phyloP scores from a whole-genome alignment of 2,113 vertebrate genomes.

The Trochalopteron elliotii region DNA sequence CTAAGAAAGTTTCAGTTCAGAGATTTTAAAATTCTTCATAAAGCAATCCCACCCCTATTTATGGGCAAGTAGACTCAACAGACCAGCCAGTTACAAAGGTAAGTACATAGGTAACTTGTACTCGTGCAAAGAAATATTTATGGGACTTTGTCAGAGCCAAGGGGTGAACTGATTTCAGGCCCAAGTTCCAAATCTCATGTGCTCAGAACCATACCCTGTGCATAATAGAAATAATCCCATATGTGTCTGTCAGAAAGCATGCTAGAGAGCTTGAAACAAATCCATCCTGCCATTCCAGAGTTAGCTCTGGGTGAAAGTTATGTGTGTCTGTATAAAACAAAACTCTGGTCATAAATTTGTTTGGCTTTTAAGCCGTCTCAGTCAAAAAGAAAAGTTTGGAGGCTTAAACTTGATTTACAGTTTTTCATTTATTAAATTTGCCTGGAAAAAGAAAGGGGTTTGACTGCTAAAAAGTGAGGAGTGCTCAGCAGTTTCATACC shows the following conservation, averaged over 20 bases:
- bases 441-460: not conserved
- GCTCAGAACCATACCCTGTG: not conserved
- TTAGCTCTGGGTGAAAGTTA: not conserved
- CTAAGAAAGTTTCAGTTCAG: not conserved
- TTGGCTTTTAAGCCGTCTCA: not conserved
- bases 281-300: constrained; percentile 18
- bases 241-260: not conserved
- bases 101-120: rapidly evolving
- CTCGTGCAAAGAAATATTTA: not conserved
- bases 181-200: not conserved
- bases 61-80: not conserved
- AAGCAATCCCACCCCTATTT: not conserved
- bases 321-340: not conserved
- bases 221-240: not conserved
- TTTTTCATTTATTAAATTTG: not conserved
- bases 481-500: not conserved
- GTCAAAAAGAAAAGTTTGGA: not conserved
- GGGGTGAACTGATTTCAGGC: not conserved
- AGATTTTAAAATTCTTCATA: not conserved
- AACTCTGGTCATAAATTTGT: not conserved
- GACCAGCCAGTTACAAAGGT: not conserved
- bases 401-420: not conserved
- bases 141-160: not conserved
- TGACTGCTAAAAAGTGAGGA: not conserved
- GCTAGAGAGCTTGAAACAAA: constrained; percentile 8